Conservation (phyloP, 2,888 invertebrate genomes). For the Buathra laborator region DNA sequence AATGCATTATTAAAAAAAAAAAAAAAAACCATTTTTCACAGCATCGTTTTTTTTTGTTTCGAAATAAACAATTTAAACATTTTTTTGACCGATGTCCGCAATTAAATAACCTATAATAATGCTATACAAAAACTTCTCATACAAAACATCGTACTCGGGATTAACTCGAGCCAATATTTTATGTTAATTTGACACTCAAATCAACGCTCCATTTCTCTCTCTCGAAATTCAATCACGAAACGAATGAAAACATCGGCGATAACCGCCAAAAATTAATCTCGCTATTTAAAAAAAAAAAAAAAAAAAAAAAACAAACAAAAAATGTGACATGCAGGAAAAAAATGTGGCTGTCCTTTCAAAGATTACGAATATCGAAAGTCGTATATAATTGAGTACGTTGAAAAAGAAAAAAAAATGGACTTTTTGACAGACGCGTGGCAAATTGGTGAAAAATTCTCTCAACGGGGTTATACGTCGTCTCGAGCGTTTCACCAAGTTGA, state of each 20-base stretch:
- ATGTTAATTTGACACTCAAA: neutral
- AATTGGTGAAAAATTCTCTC: constrained; percentile 38
- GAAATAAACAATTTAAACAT: no score
- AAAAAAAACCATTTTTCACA: no score
- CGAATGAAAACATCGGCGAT: neutral
- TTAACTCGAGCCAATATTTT: neutral
- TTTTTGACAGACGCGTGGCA: constrained; percentile 9
- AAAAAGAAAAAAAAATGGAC: neutral
- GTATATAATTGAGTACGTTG: neutral
- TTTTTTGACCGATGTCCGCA: no score
- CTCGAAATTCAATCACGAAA: neutral
- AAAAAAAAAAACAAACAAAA: neutral
- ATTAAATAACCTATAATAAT: no score
- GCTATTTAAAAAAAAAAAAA: neutral
- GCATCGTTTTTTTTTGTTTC: no score
- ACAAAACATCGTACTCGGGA: no score
- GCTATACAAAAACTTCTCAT: no score
- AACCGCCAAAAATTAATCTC: neutral
- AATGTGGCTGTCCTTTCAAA: neutral
- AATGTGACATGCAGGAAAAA: neutral
- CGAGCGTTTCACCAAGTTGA: constrained; percentile 40
- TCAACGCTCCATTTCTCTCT: neutral
- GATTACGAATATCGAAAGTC: neutral
- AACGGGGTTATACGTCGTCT: neutral
- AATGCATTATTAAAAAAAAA: no score